Evolutionary conservation across 2,888 invertebrate genomes (phyloP), one percentile per base, ranked within the genome.

Genomic region (Agrilus cyanescens): DNA sequence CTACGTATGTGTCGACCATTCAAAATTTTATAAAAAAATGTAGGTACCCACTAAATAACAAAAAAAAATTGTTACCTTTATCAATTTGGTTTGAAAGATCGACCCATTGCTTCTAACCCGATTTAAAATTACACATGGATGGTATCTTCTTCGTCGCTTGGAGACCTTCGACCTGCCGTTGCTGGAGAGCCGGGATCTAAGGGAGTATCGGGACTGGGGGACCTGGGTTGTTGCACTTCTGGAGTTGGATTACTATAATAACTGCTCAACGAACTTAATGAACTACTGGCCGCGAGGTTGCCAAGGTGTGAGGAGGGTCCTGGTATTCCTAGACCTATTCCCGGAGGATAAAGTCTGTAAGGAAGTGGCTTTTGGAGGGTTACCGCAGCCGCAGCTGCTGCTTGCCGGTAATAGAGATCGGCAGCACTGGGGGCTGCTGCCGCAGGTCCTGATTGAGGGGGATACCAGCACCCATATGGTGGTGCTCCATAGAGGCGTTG

Each of bases 291-390:
- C 10, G 83, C 79, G 12, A 82, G 65, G 8, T 76, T 73, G 18
- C 78, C 76, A 12, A 81, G 66, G 54, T 80, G 80, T 29, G 81
- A 77, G 42, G 79, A 80, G 3, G 82, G 80, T 6, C 80, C 80
- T 4, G 80, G 77, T 41, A 81, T 66, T 36, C 80, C 80, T 53
- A 78, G 68, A 15, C 75, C 73, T 18, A 75, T 60, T 14, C 69
- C 76, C 50, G 61, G 75, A 48, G 76, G 69, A 69, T 78, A 78
- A 38, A 69, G 59, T 64, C 82, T 72, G 68, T 87, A 88, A 51
- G 90, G 87, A 61, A 91, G 72, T 2, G 91, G 91, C 66, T 90
- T 90, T 66, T 90, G 90, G 54, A 91, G 71, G 45, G 83, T 83
- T 40, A 72, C 74, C 8, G 86, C 85, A 1, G 79, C 79, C 4